Base-by-base conservation (phyloP, 2,797 vertebrate species). In the Rhynchotus rufescens region DNA sequence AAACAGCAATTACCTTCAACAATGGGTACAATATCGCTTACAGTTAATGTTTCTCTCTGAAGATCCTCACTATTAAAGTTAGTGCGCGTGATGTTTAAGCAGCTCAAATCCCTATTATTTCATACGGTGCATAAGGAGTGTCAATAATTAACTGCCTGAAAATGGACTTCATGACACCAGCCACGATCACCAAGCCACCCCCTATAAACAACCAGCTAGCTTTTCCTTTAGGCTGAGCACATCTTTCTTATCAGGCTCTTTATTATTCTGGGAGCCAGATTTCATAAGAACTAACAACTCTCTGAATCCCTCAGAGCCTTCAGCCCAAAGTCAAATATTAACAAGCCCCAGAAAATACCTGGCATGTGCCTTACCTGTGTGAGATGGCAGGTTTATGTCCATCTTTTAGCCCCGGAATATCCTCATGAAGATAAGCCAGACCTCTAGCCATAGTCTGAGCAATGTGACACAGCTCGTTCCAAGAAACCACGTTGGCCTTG, bases 321-420 rank as follows among this genome's bases (percentile, higher is more conserved):
- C 13, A 82, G 26, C 32, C 85, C 30, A 1, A 10, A 32, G n/a
- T 23, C 21, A 25, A 19, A 23, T 8, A 21, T 10, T 16, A 38
- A 7, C 17, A 5, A 5, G 3, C 42, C 16, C 23, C 16, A 23
- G 17, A 4, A 20, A 30, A 2, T 22, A 14, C 8, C 15, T 32
- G 3, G 21, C 30, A 5, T 3, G 2, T 8, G 8, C 47, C 2
- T 2, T 95, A 99, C 99, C 99, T 98, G 95, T 99, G 99, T n/a
- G 99, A 99, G 68, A 99, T 98, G 94, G 98, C 98, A 7, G 99
- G 99, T 95, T 99, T 99, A 95, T 99, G 99, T 49, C 99, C 99
- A 2, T 99, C 99, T 95, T 99, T 99, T 85, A 99, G 98, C 76
- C 98, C 98, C 7, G 99, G 99, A 92, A 99, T 98, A 93, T 99